Evolutionary conservation across 2,113 vertebrate genomes (phyloP).

Genomic region (Chaenocephalus aceratus): DNA sequence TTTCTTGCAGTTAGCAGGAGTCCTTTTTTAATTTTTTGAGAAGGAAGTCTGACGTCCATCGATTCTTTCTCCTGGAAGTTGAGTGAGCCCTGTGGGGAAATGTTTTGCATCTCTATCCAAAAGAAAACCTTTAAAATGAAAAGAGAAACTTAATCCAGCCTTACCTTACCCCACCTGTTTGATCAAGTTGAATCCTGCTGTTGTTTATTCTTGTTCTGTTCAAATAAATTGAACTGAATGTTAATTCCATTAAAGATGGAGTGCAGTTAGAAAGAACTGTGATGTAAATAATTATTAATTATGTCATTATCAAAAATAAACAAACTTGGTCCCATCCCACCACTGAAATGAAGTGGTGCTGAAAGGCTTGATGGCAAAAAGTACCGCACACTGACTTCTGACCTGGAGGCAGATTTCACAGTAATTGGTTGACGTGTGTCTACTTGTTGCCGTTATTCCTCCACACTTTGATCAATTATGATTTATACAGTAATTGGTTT

Average conservation of each 20-base stretch:
- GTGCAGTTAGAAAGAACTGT: too few relatives aligned
- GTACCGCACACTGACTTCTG: neutral
- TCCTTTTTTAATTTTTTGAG: neutral
- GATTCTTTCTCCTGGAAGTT: neutral
- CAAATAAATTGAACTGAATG: too few relatives aligned
- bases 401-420: neutral
- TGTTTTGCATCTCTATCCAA: neutral
- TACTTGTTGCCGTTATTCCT: too few relatives aligned
- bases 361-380: neutral
- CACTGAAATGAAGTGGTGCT: neutral
- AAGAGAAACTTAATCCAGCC: neutral
- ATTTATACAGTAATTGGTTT: too few relatives aligned
- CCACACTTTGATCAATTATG: too few relatives aligned
- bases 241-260: too few relatives aligned
- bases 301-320: neutral
- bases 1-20: neutral
- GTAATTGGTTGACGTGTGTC: too few relatives aligned
- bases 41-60: neutral
- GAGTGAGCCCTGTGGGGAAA: neutral
- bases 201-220: neutral
- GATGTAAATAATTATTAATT: too few relatives aligned
- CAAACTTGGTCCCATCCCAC: neutral
- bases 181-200: conserved; percentile 1
- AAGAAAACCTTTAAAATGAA: neutral
- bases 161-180: neutral